These are phyloP conservation scores for Hydrophis major DNA, from an alignment of 2,797 vertebrate genomes.

Conservation along the genomic window DNA sequence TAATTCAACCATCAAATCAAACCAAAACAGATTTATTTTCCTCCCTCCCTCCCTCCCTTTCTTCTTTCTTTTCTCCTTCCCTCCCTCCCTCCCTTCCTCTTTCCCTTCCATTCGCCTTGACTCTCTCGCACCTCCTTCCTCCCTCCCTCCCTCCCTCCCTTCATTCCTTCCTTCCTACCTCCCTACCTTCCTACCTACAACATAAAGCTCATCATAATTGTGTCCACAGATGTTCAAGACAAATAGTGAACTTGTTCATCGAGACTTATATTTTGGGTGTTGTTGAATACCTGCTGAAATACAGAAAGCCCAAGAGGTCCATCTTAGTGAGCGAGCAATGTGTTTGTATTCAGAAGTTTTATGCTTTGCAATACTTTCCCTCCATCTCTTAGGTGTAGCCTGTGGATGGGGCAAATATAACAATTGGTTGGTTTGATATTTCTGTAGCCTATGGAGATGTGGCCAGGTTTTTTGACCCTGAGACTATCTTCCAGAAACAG, in stretches of 20 bases:
- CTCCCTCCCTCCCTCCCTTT: background rate
- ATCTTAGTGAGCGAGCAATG: background rate
- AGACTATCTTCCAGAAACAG: background rate
- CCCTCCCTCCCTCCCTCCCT: accelerated
- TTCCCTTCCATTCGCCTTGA: too few relatives aligned
- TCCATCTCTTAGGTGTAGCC: background rate
- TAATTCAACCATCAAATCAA: background rate
- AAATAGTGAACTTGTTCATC: background rate
- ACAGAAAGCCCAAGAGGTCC: background rate
- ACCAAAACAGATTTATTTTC: background rate
- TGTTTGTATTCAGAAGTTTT: background rate
- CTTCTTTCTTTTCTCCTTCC: accelerated
- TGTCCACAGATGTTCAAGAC: background rate
- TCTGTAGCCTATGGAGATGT: too few relatives aligned
- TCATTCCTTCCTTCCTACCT: too few relatives aligned
- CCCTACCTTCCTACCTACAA: accelerated
- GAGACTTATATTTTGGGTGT: background rate
- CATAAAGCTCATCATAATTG: background rate
- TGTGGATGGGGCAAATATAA: background rate
- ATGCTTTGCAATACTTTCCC: background rate
- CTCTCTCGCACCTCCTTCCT: too few relatives aligned
- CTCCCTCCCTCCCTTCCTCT: too few relatives aligned
- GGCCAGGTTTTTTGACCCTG: background rate
- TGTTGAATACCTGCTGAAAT: background rate
- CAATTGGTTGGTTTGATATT: background rate